These are phyloP conservation scores for Myotis brandtii DNA, from an alignment of 2,113 vertebrate genomes.

Conservation along the genomic window DNA sequence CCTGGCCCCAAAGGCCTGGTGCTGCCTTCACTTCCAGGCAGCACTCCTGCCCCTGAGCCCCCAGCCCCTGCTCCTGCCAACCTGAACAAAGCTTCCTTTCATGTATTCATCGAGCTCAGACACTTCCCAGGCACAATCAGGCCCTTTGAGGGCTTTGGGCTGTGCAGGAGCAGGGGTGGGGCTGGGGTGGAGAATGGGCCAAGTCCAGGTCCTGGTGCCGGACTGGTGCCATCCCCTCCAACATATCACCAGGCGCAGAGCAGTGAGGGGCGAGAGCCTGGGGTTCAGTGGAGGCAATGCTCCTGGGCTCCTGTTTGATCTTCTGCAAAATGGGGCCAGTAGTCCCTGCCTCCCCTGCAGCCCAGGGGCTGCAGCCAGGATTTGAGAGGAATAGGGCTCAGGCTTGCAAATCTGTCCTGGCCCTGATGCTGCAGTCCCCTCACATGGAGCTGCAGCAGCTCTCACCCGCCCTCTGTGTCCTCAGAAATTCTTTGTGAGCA, in stretches of 20 bases:
- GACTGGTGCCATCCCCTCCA: conserved; percentile 48
- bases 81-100: conserved; percentile 85
- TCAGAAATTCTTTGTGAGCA: neutral
- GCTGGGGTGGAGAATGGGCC: conserved; percentile 55
- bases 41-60: conserved; percentile 71
- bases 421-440: no score
- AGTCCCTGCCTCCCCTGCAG: neutral
- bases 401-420: neutral
- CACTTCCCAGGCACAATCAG: conserved; percentile 81
- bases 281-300: conserved; percentile 44
- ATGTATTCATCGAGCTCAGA: conserved; percentile 71
- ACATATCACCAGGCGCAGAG: neutral
- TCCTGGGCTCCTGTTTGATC: neutral
- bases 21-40: conserved; percentile 80
- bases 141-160: conserved; percentile 79
- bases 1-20: conserved; percentile 20
- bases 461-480: neutral
- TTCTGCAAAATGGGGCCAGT: conserved; percentile 32
- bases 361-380: neutral
- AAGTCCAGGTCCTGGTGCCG: conserved; percentile 53
- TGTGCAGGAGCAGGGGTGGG: conserved; percentile 46
- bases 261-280: neutral
- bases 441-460: accelerated
- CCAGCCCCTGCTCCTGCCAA: conserved; percentile 20
- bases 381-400: neutral